phyloP scores from a whole-genome alignment of 2,113 vertebrate species.

The Hiodon tergisus region DNA sequence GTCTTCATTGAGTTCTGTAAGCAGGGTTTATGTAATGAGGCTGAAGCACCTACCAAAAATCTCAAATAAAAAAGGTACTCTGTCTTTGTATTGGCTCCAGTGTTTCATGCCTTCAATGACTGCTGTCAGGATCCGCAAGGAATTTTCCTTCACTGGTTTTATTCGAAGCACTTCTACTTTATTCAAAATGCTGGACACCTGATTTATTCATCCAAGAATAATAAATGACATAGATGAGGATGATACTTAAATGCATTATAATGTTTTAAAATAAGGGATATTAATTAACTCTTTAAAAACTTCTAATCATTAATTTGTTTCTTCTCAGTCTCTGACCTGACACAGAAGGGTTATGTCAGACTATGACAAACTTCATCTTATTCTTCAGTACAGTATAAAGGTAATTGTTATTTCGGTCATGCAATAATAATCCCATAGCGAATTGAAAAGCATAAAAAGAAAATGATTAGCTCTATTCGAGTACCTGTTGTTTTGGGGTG shows the following conservation, averaged over 20 bases:
- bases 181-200: slow-evolving; percentile 43
- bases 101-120: slow-evolving; percentile 84
- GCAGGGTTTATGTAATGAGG: neutral
- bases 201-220: neutral
- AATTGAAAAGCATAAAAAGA: neutral
- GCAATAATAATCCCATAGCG: neutral
- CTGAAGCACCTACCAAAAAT: slow-evolving; percentile 73
- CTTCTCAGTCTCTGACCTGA: too few relatives aligned
- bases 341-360: too few relatives aligned
- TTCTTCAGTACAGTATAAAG: neutral
- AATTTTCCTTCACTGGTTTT: slow-evolving; percentile 62
- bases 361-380: too few relatives aligned
- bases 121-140: slow-evolving; percentile 78
- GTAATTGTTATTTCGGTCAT: neutral
- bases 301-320: too few relatives aligned
- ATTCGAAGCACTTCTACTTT: slow-evolving; percentile 42
- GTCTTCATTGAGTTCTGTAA: neutral
- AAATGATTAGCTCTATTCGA: neutral
- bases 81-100: slow-evolving; percentile 78
- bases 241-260: neutral
- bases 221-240: neutral
- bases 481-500: slow-evolving; percentile 34
- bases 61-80: slow-evolving; percentile 76
- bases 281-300: too few relatives aligned
- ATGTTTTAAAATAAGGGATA: too few relatives aligned